A percentile compares a stretch with the other conserved stretches of the same genome.
phyloP scores from a whole-genome alignment of 2,888 invertebrate genomes.

The Odontothrips loti region DNA sequence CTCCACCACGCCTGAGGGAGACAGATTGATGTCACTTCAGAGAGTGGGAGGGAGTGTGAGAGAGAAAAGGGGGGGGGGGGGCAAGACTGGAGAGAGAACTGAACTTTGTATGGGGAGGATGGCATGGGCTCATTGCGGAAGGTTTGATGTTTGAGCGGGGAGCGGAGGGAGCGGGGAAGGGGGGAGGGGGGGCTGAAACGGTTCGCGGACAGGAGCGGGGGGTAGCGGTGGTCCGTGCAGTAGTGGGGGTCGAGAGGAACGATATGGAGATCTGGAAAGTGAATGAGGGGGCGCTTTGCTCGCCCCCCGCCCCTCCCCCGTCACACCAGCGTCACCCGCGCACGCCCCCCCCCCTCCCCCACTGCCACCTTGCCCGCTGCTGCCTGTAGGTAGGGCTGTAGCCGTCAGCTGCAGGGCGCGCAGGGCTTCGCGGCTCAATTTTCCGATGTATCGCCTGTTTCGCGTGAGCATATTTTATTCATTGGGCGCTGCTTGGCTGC shows the following conservation, averaged over 20 bases:
- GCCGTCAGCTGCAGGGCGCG: no score
- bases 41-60: neutral
- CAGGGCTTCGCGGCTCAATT: constrained; percentile 34
- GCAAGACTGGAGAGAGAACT: neutral
- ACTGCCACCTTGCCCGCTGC: neutral
- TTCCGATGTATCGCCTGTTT: constrained; percentile 49
- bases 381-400: neutral
- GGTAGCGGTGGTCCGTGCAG: no score
- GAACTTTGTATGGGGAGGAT: constrained; percentile 7
- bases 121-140: neutral
- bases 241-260: neutral
- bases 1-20: neutral
- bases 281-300: neutral
- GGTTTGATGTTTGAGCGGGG: neutral
- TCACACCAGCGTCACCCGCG: neutral
- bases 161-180: neutral
- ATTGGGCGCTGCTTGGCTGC: constrained; percentile 45
- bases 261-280: neutral
- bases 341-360: neutral
- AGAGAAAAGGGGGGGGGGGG: neutral
- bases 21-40: constrained; percentile 20
- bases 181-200: neutral
- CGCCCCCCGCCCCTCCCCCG: neutral
- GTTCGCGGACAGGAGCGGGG: no score
- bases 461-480: constrained; percentile 51